Base-by-base conservation (phyloP, 1,140 invertebrate species). In the Cyclina sinensis region DNA sequence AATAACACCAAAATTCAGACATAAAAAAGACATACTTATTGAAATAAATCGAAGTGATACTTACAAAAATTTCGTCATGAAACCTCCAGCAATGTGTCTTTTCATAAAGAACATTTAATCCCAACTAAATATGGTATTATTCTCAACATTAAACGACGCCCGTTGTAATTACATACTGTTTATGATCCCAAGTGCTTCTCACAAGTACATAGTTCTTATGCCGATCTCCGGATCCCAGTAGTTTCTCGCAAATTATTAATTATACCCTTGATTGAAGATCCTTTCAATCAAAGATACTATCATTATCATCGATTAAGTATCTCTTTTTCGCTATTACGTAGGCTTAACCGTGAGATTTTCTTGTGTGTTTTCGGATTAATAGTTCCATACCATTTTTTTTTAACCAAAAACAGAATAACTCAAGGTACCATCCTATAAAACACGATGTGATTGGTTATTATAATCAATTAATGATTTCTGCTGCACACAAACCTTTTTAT, bases 21-120 rank as follows among this genome's bases (percentile, higher is more conserved):
- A n/a, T n/a, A n/a, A n/a, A n/a, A n/a, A n/a, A n/a, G n/a, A n/a
- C n/a, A n/a, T n/a, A n/a, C n/a, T n/a, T n/a, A n/a, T n/a, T n/a
- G n/a, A n/a, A n/a, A n/a, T n/a, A n/a, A n/a, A n/a, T n/a, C n/a
- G n/a, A n/a, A 14, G 27, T 4, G 4, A 35, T 78, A 78, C 74
- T 78, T 54, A 78, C 74, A 78, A 54, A 21, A 78, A 78, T 54
- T 78, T 78, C 46, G 74, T 78, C 74, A 78, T 78, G 74, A 78
- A 32, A 48, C 74, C 74, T 32, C 74, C 74, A 78, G 74, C 46
- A 30, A 78, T 54, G 21, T 46, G 74, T 18, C 74, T 16, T 51
- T 78, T 70, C 32, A 70, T 46, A 46, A 39, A 74, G 1, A 74
- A 74, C 70, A 74, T 74, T 74, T 74, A 74, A 74, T 78, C 74